phyloP scores from a whole-genome alignment of 2,888 invertebrate species.

The Oscheius onirici region DNA sequence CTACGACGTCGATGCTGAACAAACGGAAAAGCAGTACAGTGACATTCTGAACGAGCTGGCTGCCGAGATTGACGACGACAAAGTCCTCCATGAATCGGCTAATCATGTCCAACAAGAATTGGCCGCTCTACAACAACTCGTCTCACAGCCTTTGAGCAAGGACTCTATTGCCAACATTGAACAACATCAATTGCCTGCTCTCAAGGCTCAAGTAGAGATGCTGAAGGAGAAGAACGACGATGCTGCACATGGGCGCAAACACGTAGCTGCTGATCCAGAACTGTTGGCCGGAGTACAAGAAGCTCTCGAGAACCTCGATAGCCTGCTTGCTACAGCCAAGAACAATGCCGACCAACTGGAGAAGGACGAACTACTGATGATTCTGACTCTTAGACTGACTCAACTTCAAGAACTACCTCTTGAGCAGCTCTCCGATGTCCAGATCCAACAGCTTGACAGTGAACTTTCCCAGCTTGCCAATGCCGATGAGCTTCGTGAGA shows the following conservation, averaged over 20 bases:
- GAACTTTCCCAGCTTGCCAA: conserved; percentile 40
- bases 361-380: conserved; percentile 39
- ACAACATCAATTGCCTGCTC: conserved; percentile 38
- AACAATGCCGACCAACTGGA: conserved; percentile 40
- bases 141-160: conserved; percentile 24
- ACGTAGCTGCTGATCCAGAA: conserved; percentile 39
- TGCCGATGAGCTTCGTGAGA: conserved; percentile 39
- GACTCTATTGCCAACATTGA: conserved; percentile 1
- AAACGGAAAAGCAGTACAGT: conserved; percentile 53
- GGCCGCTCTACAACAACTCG: conserved; percentile 34
- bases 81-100: conserved; percentile 46
- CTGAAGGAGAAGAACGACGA: conserved; percentile 44
- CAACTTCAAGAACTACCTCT: conserved; percentile 42
- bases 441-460: conserved; percentile 26
- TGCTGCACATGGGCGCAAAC: conserved; percentile 38
- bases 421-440: conserved; percentile 15
- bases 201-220: conserved; percentile 43
- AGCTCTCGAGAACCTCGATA: conserved; percentile 37
- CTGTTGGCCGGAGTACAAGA: conserved; percentile 42
- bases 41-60: conserved; percentile 44
- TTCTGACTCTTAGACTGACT: conserved; percentile 39
- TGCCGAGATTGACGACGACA: conserved; percentile 45
- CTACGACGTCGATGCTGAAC: conserved; percentile 59
- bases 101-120: conserved; percentile 47
- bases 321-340: conserved; percentile 39